Evolutionary conservation across 2,113 vertebrate genomes (phyloP).

Genomic region (Bostrychus sinensis): DNA sequence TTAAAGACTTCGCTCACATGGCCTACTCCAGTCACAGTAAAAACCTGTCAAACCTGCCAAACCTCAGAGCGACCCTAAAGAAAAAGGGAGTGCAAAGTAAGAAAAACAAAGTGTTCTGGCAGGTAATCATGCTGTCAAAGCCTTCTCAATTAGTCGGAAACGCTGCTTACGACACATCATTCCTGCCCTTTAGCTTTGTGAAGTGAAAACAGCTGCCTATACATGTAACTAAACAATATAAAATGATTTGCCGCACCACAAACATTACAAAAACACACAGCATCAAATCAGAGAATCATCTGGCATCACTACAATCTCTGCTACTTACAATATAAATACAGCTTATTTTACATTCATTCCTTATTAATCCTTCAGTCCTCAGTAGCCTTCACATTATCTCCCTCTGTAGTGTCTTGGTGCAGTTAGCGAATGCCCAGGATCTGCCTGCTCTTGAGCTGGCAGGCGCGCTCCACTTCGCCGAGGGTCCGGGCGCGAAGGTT

Average conservation of each 20-base stretch:
- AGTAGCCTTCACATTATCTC: slow-evolving; percentile 12
- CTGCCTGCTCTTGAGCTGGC: slow-evolving; percentile 85
- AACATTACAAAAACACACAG: background rate
- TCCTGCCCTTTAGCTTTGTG: too few species aligned
- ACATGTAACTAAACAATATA: too few species aligned
- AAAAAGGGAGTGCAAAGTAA: too few species aligned
- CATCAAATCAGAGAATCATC: background rate
- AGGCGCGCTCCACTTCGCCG: slow-evolving; percentile 82
- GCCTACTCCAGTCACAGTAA: too few species aligned
- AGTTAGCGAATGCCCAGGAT: slow-evolving; percentile 88
- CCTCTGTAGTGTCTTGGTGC: background rate
- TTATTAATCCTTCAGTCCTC: slow-evolving; percentile 4
- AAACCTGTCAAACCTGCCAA: too few species aligned
- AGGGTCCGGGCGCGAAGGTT: slow-evolving; percentile 82
- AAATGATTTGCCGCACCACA: background rate
- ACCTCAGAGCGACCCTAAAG: too few species aligned
- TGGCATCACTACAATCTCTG: background rate
- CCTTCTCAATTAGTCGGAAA: too few species aligned
- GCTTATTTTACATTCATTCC: slow-evolving; percentile 31
- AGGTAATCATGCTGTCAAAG: too few species aligned
- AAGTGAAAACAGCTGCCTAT: too few species aligned
- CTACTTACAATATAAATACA: slow-evolving; percentile 32
- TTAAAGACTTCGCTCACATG: too few species aligned
- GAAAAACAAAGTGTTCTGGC: too few species aligned
- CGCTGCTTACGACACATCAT: too few species aligned